Conservation (phyloP, 30 jellyfish, hydroid and myxozoan genomes). For the Chironex yamaguchii region DNA sequence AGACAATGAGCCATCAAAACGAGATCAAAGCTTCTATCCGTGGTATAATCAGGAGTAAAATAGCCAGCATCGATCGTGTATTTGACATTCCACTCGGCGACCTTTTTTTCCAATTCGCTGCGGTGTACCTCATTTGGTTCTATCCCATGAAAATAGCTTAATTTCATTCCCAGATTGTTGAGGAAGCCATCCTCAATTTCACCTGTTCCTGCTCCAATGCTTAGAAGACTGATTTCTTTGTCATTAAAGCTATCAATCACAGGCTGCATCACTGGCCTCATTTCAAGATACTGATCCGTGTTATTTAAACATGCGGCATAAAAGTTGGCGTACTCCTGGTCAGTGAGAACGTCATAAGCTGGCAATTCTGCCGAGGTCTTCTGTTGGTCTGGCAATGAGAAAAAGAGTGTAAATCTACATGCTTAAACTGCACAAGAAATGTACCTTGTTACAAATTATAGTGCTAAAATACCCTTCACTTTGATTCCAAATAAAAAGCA, state of each 20-base stretch:
- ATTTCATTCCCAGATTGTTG: constrained; percentile 12
- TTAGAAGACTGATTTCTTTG: background rate
- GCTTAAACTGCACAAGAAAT: too few species aligned
- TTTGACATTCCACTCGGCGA: constrained; percentile 3
- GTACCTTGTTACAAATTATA: too few species aligned
- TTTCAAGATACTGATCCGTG: constrained; percentile 6
- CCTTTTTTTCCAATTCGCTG: background rate
- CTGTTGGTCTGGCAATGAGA: too few species aligned
- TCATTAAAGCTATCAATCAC: background rate
- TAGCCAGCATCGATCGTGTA: background rate
- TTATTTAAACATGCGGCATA: constrained; percentile 18
- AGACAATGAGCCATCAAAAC: constrained; percentile 44
- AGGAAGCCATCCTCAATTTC: constrained; percentile 32
- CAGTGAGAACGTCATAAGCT: too few species aligned
- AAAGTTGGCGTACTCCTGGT: constrained; percentile 20
- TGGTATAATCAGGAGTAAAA: constrained; percentile 17
- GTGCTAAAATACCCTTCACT: too few species aligned
- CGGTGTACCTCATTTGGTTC: constrained; percentile 51
- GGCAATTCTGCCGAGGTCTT: too few species aligned
- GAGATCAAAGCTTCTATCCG: constrained; percentile 36
- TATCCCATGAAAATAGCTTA: constrained; percentile 6
- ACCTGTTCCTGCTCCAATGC: constrained; percentile 53
- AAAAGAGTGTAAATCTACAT: too few species aligned
- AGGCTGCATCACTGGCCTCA: constrained; percentile 10
- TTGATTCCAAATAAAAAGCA: too few species aligned